Base-by-base conservation (phyloP, 2,797 vertebrate genomes). In the Chelon auratus region DNA sequence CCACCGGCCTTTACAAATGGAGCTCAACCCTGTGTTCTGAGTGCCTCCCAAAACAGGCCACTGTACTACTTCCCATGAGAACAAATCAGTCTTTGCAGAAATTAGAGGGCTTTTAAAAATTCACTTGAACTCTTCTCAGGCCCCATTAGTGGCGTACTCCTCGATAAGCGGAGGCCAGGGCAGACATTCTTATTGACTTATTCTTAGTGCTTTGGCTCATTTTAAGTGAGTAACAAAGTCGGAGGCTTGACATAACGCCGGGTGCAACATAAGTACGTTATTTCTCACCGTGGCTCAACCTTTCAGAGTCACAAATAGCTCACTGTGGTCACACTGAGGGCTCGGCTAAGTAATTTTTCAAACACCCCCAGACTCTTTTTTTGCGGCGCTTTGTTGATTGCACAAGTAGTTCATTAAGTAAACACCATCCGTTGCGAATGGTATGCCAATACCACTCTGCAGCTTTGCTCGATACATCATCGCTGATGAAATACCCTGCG, bases 101-200 rank as follows among this genome's bases (percentile, higher is more conserved):
- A 88, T 86, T 91, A 89, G 80, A 89, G 83, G 75, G 73, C 87
- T 89, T 91, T 89, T 91, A 85, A 92, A 89, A 92, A 87, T 89
- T 87, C 91, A 87, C 90, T 91, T 87, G 79, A 90, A 89, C 83
- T 91, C 83, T 83, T 90, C 90, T 85, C 80, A 83, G 89, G 87
- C 84, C 77, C 87, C 86, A 88, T 92, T 90, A 92, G 82, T 57
- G 75, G 81, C 62, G 14, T 66, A 62, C 68, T 85, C 73, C 81
- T 81, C 50, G 67, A 86, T 75, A 53, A 83, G 78, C 75, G 14
- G 70, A 77, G 84, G 68, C 83, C 84, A 73, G 62, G 10, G 78
- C 80, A 87, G 87, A 90, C 84, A 54, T 80, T 86, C 73, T 72
- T 90, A 90, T 88, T 91, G 91, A 92, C 91, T 91, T 86, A 87